A percentile compares a stretch with the other conserved stretches of the same genome.
These are phyloP conservation scores for Hydrozoanthus gracilis DNA, from an alignment of 92 coral and sea anemone species.

Conservation along the genomic window DNA sequence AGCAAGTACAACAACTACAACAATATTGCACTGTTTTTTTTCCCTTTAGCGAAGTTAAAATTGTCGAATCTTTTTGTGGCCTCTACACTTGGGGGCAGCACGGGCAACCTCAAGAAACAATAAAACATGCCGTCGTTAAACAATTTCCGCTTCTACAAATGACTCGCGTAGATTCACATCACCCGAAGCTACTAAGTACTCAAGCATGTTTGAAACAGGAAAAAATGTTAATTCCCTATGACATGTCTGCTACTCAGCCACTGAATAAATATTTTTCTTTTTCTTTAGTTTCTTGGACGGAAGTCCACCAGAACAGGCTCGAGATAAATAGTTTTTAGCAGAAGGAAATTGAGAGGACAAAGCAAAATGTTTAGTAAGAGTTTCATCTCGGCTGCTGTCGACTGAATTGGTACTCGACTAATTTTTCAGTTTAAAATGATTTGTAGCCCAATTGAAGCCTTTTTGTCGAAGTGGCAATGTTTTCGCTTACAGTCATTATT, in stretches of 20 bases:
- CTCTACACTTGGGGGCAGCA: not conserved
- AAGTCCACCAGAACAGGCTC: not conserved
- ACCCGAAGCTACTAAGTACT: not conserved
- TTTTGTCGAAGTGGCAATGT: too few species aligned
- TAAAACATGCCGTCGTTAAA: not conserved
- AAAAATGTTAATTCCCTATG: not conserved
- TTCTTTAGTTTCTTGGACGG: slow-evolving; percentile 21
- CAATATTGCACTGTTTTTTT: not conserved
- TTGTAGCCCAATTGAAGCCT: too few species aligned
- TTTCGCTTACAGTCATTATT: too few species aligned
- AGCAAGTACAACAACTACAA: not conserved
- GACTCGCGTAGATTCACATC: not conserved
- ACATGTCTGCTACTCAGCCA: not conserved
- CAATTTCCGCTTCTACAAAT: not conserved
- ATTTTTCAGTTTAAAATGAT: not conserved
- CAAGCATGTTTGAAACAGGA: not conserved
- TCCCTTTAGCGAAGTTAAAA: slow-evolving; percentile 13
- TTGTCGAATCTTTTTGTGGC: not conserved
- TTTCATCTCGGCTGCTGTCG: not conserved
- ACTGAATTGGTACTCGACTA: not conserved
- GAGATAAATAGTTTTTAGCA: not conserved
- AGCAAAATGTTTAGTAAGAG: not conserved
- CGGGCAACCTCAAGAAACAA: not conserved
- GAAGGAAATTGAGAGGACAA: not conserved
- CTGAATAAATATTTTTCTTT: not conserved